Evolutionary conservation across 2,797 vertebrate species (phyloP).

Genomic region (Falco berigora): DNA sequence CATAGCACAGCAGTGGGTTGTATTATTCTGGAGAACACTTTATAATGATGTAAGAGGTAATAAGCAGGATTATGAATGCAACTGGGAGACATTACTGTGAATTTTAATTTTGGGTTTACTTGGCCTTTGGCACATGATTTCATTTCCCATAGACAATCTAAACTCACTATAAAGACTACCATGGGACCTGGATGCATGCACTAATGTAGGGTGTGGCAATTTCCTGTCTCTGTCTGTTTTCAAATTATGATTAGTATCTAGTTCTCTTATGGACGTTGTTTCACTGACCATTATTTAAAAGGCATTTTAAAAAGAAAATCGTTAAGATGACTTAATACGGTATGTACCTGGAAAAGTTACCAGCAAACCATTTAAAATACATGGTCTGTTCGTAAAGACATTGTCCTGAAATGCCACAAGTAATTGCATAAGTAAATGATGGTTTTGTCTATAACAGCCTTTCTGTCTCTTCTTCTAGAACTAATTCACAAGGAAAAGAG

Average conservation of each 20-base stretch:
- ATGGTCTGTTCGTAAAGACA: background rate
- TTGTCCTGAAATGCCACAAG: background rate
- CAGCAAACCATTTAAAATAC: background rate
- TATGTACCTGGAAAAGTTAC: background rate
- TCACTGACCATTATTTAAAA: background rate
- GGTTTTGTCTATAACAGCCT: background rate
- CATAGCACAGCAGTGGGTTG: background rate
- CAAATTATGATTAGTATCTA: background rate
- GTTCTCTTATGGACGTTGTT: background rate
- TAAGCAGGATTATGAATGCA: constrained; percentile 58
- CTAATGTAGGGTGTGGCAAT: constrained; percentile 40
- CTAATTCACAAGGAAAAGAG: background rate
- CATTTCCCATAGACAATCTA: constrained; percentile 55
- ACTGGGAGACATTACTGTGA: constrained; percentile 53
- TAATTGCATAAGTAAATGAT: background rate
- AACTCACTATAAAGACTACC: constrained; percentile 15
- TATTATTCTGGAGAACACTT: background rate
- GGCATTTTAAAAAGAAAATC: background rate
- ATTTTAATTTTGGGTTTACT: constrained; percentile 60
- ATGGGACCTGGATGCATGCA: constrained; percentile 44
- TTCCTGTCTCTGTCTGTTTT: constrained; percentile 54
- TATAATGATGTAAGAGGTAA: constrained; percentile 50
- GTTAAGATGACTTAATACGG: background rate
- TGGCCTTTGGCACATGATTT: constrained; percentile 62
- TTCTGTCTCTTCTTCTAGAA: background rate